phyloP scores from a whole-genome alignment of 2,113 vertebrate species.

The Salvelinus fontinalis region DNA sequence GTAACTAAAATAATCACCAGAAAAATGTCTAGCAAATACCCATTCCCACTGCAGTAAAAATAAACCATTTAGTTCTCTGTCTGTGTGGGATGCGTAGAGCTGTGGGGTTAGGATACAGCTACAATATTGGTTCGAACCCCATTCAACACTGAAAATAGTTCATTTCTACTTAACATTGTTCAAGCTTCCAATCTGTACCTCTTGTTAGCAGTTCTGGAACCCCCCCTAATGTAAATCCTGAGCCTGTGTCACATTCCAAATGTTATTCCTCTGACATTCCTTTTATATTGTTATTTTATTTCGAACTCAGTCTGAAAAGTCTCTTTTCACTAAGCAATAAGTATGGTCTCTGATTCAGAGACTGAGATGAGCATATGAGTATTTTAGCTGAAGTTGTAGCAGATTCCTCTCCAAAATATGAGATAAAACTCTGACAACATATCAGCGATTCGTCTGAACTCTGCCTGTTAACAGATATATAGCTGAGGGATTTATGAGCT shows the following conservation, averaged over 20 bases:
- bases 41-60: conserved; percentile 57
- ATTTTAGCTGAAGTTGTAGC: conserved; percentile 31
- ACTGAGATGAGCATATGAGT: conserved; percentile 9
- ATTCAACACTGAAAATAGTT: background rate
- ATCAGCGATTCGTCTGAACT: conserved; percentile 23
- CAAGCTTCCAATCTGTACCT: background rate
- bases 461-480: conserved; percentile 11
- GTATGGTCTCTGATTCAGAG: conserved; percentile 27
- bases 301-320: conserved; percentile 7
- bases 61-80: conserved; percentile 34
- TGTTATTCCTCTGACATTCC: background rate
- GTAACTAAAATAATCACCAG: conserved; percentile 59
- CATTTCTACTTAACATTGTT: background rate
- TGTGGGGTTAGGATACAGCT: background rate
- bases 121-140: background rate
- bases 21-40: conserved; percentile 10
- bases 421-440: background rate
- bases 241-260: background rate
- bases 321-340: conserved; percentile 53
- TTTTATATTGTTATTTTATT: background rate
- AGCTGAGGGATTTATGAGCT: conserved; percentile 29
- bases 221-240: background rate
- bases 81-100: background rate
- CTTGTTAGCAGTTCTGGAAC: background rate
- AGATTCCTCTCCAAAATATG: conserved; percentile 26